Evolutionary conservation across 1,140 invertebrate species (phyloP).

Genomic region (Ceratoteleas bidentatus): DNA sequence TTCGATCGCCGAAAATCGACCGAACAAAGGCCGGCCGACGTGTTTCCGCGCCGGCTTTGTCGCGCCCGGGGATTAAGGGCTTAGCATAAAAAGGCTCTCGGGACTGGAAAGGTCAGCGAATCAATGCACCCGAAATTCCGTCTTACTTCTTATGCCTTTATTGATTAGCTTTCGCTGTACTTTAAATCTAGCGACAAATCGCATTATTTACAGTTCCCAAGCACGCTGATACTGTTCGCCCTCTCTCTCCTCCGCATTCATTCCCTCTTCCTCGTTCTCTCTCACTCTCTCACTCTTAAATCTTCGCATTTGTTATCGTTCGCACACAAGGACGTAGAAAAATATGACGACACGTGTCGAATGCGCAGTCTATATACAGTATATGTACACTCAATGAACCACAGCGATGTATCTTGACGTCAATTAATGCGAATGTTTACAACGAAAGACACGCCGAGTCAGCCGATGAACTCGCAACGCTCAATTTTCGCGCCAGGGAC

Average conservation of each 20-base stretch:
- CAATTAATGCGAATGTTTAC: conserved; percentile 51
- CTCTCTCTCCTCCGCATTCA: not conserved
- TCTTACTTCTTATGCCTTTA: conserved; percentile 67
- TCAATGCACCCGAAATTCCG: conserved; percentile 45
- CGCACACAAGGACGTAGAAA: conserved; percentile 76
- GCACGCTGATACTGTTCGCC: conserved; percentile 39
- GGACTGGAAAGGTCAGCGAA: conserved; percentile 29
- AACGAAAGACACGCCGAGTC: conserved; percentile 31
- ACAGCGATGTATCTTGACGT: conserved; percentile 44
- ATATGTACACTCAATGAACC: conserved; percentile 73
- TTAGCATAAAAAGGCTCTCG: conserved; percentile 54
- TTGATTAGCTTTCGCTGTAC: conserved; percentile 68
- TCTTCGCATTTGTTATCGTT: conserved; percentile 27
- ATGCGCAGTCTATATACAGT: conserved; percentile 75
- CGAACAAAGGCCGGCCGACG: not conserved
- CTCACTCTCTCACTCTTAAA: conserved; percentile 17
- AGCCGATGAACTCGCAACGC: conserved; percentile 2
- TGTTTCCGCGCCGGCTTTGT: not conserved
- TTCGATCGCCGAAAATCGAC: conserved; percentile 21
- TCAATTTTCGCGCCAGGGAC: no score
- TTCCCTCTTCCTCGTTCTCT: conserved; percentile 6
- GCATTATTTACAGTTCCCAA: conserved; percentile 64
- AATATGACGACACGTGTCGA: conserved; percentile 79
- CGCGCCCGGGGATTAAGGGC: conserved; percentile 41
- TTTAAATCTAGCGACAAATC: conserved; percentile 68